phyloP scores from a whole-genome alignment of 2,888 invertebrate species.

The Pseudococcus jackbeardsleyi region DNA sequence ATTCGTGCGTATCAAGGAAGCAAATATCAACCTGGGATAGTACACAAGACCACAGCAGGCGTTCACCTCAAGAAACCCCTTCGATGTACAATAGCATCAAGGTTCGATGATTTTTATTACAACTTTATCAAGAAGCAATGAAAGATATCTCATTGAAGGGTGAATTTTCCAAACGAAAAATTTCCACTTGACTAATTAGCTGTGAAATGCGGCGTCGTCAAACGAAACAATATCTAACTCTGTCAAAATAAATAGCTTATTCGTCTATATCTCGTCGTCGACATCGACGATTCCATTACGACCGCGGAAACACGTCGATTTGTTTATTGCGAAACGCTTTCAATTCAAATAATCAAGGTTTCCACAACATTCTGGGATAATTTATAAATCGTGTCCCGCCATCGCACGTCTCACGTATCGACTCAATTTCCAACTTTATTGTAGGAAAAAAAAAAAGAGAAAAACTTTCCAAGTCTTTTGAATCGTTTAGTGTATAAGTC shows the following conservation, averaged over 20 bases:
- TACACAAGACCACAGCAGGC: too few species aligned
- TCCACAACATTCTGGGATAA: background rate
- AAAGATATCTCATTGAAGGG: background rate
- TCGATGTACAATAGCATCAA: too few species aligned
- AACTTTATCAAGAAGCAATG: background rate
- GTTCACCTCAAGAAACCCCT: too few species aligned
- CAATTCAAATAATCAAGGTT: conserved; percentile 20
- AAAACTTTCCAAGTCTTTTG: background rate
- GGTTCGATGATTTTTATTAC: background rate
- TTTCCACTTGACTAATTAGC: background rate
- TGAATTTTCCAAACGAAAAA: background rate
- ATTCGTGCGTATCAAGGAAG: background rate
- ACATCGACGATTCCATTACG: conserved; percentile 13
- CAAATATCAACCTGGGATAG: background rate
- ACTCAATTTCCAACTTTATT: background rate
- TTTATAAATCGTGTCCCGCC: background rate
- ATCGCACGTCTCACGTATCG: background rate
- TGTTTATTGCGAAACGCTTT: conserved; percentile 17
- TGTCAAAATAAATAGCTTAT: background rate
- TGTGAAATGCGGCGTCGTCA: background rate
- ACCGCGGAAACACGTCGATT: conserved; percentile 19
- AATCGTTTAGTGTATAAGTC: background rate
- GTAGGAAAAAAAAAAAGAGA: background rate
- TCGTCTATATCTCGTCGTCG: background rate
- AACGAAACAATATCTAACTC: background rate